Base-by-base conservation (phyloP, 2,113 vertebrate species). In the Vulpes vulpes region DNA sequence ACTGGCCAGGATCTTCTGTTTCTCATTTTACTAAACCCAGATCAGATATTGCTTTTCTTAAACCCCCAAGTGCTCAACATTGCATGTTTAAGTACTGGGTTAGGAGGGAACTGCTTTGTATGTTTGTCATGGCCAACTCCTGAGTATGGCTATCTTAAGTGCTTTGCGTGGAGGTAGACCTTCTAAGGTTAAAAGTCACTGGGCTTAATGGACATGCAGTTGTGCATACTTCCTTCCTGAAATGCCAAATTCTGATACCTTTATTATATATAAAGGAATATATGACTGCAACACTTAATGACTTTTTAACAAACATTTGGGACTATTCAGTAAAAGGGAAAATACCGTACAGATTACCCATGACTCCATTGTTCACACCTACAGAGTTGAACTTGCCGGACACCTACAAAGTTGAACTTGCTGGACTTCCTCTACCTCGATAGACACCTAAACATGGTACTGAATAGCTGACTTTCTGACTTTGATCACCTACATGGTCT, bases 401-500 rank as follows among this genome's bases (percentile, higher is more conserved):
- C 25, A 60, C 22, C 0, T 49, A 22, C 9, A 85, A 60, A 74
- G n/a, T 11, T 82, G 81, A 57, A 27, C 74, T 93, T 79, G 14
- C 57, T 2, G 0, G 20, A 12, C 49, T 32, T 91, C 2, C 17
- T 86, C 51, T 80, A 3, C 83, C 35, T 19, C 49, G 67, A 67
- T 25, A 82, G 60, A 76, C 60, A 87, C 3, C 5, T 30, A n/a
- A 53, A 38, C 14, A 0, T 17, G 49, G 22, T 25, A 53, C 35
- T n/a, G 22, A 55, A 32, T 35, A 11, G 11, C 5, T 49, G 30
- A 2, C 74, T 67, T 27, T 51, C 16, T 35, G 85, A 78, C 65
- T 85, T 95, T 86, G 89, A 94, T 97, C 95, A 96, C n/a, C 96
- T 91, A 60, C n/a, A 14, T n/a, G 14, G 19, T 57, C 51, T 98